Evolutionary conservation across 37 sponge, comb jelly and placozoan genomes (phyloP).

Genomic region (Cladorhizidae sp.): DNA sequence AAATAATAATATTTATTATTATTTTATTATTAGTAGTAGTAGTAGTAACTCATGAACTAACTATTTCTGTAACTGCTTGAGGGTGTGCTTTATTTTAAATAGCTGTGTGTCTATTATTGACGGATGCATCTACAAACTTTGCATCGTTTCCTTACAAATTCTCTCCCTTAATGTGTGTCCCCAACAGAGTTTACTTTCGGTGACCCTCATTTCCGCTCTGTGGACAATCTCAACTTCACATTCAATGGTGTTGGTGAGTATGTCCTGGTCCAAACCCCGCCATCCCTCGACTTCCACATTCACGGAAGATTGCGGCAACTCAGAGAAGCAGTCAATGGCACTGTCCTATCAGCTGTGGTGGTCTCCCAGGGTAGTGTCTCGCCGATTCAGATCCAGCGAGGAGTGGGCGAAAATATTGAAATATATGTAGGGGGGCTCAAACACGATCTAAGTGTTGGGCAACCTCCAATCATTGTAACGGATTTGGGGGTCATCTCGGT

Average conservation of each 20-base stretch:
- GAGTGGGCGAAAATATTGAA: background rate
- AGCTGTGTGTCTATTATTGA: too few relatives aligned
- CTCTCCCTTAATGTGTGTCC: too few relatives aligned
- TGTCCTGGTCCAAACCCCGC: slow-evolving; percentile 31
- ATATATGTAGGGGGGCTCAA: slow-evolving; percentile 1
- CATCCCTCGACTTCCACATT: slow-evolving; percentile 32
- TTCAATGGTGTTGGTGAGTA: slow-evolving; percentile 77
- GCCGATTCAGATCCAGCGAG: slow-evolving; percentile 7
- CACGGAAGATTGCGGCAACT: slow-evolving; percentile 29
- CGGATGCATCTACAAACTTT: too few relatives aligned
- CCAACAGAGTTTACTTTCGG: slow-evolving; percentile 48
- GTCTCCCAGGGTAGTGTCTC: slow-evolving; percentile 16
- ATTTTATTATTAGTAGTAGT: background rate
- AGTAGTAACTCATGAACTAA: too few relatives aligned
- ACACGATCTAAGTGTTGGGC: background rate
- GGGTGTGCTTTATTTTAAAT: too few relatives aligned
- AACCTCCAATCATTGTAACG: background rate
- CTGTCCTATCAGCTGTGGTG: slow-evolving; percentile 36
- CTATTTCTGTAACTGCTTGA: too few relatives aligned
- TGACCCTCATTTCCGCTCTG: slow-evolving; percentile 65
- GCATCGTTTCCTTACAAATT: too few relatives aligned
- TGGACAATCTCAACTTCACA: slow-evolving; percentile 60
- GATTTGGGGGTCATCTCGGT: background rate
- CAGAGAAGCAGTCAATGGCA: slow-evolving; percentile 11
- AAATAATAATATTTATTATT: background rate